These are phyloP conservation scores for Dichetophora obliterata DNA, from an alignment of 2,888 invertebrate species.

Conservation along the genomic window DNA sequence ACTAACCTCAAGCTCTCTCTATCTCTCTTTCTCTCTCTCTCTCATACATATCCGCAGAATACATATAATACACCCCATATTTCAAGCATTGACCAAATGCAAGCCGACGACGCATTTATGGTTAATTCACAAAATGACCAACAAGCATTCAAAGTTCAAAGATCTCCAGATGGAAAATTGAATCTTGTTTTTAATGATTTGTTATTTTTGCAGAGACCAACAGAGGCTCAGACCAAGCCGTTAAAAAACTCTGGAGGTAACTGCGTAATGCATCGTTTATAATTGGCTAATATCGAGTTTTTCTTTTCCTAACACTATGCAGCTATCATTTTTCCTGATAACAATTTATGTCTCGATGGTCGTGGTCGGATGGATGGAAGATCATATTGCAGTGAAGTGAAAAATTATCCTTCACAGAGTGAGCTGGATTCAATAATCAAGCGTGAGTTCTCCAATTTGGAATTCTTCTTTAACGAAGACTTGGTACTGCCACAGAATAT, in stretches of 20 bases:
- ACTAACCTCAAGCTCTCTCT: not conserved
- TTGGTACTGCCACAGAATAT: slow-evolving; percentile 70
- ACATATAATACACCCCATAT: slow-evolving; percentile 54
- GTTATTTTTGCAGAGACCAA: slow-evolving; percentile 58
- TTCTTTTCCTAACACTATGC: not conserved
- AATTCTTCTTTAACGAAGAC: slow-evolving; percentile 64
- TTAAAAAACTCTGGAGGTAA: not conserved
- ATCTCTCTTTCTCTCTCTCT: too few relatives aligned
- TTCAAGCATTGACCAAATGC: slow-evolving; percentile 55
- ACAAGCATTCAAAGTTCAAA: slow-evolving; percentile 66
- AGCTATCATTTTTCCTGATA: not conserved
- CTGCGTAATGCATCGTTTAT: not conserved
- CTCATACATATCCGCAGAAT: slow-evolving; percentile 53
- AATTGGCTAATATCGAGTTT: not conserved
- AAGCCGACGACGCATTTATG: slow-evolving; percentile 46
- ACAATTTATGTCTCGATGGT: not conserved
- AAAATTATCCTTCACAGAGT: slow-evolving; percentile 68
- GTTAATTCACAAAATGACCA: slow-evolving; percentile 54
- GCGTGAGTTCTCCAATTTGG: slow-evolving; percentile 53
- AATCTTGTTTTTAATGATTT: slow-evolving; percentile 66
- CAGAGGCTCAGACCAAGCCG: slow-evolving; percentile 21
- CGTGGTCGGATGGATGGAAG: slow-evolving; percentile 48
- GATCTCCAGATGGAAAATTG: slow-evolving; percentile 66
- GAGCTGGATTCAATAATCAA: slow-evolving; percentile 61
- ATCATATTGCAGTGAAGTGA: slow-evolving; percentile 70